Conservation (phyloP, 1,140 invertebrate species). For the Oncopodura yosiiana region DNA sequence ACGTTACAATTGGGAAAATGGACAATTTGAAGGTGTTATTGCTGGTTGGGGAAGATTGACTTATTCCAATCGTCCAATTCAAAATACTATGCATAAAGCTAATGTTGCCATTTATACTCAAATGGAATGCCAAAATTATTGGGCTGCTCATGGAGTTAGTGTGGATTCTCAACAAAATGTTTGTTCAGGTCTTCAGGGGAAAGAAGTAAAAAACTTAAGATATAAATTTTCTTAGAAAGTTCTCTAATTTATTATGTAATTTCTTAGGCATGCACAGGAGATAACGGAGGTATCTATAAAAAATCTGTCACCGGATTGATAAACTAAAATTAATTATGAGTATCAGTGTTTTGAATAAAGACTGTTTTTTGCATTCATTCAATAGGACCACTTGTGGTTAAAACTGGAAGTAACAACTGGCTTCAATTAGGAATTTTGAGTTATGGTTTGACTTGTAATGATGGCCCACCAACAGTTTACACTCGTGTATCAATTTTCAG, state of each 20-base stretch:
- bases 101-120: constrained; percentile 9
- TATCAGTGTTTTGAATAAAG: no score
- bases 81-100: constrained; percentile 10
- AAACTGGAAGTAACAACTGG: neutral
- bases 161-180: no score
- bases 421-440: neutral
- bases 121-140: constrained; percentile 17
- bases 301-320: no score
- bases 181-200: no score
- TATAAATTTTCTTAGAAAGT: no score
- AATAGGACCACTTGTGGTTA: constrained; percentile 5
- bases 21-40: constrained; percentile 16
- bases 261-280: no score
- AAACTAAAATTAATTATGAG: no score
- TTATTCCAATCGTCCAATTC: constrained; percentile 9
- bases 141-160: no score
- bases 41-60: constrained; percentile 15
- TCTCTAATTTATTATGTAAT: no score
- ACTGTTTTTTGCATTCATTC: neutral
- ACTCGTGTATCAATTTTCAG: constrained; percentile 4
- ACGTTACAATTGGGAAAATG: constrained; percentile 7
- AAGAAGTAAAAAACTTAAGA: no score
- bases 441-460: constrained; percentile 1
- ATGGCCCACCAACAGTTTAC: constrained; percentile 11
- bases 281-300: no score